Evolutionary conservation across 1,140 invertebrate species (phyloP).

Genomic region (Antheraea pernyi): DNA sequence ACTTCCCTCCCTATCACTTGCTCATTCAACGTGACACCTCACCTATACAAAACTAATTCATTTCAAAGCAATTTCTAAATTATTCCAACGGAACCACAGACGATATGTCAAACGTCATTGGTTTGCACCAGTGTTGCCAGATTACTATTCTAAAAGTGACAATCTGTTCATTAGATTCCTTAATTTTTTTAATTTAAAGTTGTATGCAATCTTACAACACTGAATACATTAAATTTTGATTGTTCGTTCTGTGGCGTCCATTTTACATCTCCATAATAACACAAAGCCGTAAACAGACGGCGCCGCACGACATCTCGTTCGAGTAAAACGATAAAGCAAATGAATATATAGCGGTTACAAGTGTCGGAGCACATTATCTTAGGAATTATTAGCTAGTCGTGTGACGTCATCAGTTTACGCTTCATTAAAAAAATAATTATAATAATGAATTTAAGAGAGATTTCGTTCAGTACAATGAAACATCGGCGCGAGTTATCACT

Average conservation of each 20-base stretch:
- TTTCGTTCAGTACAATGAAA: constrained; percentile 56
- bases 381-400: not conserved
- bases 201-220: no score
- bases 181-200: no score
- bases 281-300: not conserved
- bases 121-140: not conserved
- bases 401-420: not conserved
- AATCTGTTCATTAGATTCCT: no score
- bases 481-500: constrained; percentile 52
- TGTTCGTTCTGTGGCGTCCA: no score
- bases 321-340: not conserved
- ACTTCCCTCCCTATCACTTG: constrained; percentile 40
- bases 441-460: constrained; percentile 33
- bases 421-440: not conserved
- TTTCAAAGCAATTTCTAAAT: constrained; percentile 36
- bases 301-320: not conserved
- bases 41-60: constrained; percentile 56
- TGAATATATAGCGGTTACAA: not conserved
- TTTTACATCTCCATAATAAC: no score
- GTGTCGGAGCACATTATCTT: no score
- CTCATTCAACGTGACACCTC: constrained; percentile 40
- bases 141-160: not conserved
- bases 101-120: not conserved
- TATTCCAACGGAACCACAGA: not conserved
- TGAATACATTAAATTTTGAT: no score